Percentiles rank a stretch among this genome's conserved stretches.
Evolutionary conservation across 2,797 vertebrate species (phyloP).

Genomic region (Sphenopsis melanotis): DNA sequence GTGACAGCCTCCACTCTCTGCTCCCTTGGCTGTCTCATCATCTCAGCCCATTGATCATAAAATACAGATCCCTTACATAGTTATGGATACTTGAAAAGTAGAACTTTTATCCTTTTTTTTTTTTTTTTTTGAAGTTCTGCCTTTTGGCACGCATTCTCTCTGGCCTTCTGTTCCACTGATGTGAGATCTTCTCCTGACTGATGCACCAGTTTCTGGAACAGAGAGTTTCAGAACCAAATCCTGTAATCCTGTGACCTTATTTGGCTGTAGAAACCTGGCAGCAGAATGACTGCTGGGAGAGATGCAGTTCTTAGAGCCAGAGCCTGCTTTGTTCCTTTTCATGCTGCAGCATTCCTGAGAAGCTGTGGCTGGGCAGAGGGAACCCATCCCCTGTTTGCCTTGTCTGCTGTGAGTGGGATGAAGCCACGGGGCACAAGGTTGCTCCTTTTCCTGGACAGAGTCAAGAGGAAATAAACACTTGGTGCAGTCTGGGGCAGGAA

Average conservation of each 20-base stretch:
- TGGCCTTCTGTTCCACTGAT: background rate
- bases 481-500: background rate
- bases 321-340: background rate
- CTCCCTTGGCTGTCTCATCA: background rate
- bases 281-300: background rate
- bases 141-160: background rate
- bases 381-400: background rate
- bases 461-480: background rate
- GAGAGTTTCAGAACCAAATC: background rate
- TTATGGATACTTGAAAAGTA: background rate
- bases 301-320: background rate
- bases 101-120: background rate
- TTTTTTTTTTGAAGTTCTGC: background rate
- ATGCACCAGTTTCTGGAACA: background rate
- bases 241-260: background rate
- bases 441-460: background rate
- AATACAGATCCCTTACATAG: background rate
- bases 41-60: background rate
- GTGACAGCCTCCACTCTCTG: background rate
- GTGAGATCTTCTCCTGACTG: background rate
- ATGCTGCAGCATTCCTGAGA: fast-evolving
- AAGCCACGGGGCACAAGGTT: background rate
- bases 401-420: background rate
- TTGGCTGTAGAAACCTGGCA: background rate
- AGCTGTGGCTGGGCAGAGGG: background rate